Evolutionary conservation across 2,888 invertebrate species (phyloP).

Genomic region (Drosophila incognita): DNA sequence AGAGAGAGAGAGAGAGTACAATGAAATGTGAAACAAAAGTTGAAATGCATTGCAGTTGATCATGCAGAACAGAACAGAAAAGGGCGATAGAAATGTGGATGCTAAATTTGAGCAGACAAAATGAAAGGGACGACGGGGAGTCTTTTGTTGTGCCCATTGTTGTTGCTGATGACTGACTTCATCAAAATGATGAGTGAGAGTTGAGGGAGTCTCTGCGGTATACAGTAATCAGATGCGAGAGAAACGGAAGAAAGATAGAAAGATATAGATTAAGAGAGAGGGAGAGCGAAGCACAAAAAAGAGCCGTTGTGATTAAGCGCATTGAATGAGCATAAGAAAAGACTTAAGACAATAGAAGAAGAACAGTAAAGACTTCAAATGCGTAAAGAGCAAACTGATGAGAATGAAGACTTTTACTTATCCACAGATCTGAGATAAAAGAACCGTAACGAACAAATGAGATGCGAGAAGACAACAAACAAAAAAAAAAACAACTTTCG

Average conservation of each 20-base stretch:
- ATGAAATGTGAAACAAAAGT: conserved; percentile 18
- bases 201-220: neutral
- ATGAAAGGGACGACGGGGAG: conserved; percentile 37
- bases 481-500: conserved; percentile 47
- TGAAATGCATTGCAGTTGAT: conserved; percentile 23
- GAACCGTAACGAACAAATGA: conserved; percentile 37
- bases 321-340: conserved; percentile 29
- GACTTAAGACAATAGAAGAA: conserved; percentile 31
- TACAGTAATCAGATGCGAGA: neutral
- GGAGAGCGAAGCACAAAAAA: neutral
- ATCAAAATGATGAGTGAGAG: conserved; percentile 36
- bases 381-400: conserved; percentile 32
- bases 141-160: conserved; percentile 3
- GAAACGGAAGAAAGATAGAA: neutral
- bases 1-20: neutral
- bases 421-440: conserved; percentile 14
- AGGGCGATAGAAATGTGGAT: conserved; percentile 25
- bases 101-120: conserved; percentile 36
- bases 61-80: conserved; percentile 8
- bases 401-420: conserved; percentile 27
- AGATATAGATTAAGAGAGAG: neutral
- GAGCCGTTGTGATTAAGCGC: conserved; percentile 27
- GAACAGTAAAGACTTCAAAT: conserved; percentile 28
- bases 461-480: conserved; percentile 24
- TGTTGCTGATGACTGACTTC: conserved; percentile 25